Evolutionary conservation across 1,140 invertebrate genomes (phyloP).

Genomic region (Dufourea novaeangliae): DNA sequence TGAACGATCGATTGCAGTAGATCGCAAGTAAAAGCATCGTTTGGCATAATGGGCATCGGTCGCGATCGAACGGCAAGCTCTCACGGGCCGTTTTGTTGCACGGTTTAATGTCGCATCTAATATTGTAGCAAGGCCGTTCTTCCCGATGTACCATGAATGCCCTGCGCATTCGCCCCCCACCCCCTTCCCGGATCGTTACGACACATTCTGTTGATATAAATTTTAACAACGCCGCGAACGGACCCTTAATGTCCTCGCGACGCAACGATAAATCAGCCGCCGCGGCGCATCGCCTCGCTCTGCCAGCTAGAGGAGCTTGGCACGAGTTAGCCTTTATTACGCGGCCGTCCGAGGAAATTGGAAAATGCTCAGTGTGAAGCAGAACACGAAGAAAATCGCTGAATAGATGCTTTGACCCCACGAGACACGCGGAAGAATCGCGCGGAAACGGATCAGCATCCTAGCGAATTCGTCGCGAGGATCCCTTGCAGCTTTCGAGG

Average conservation of each 20-base stretch:
- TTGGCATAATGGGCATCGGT: slow-evolving; percentile 4
- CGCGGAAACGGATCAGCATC: not conserved
- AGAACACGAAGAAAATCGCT: not conserved
- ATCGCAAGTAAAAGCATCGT: slow-evolving; percentile 7
- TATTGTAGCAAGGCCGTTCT: slow-evolving; percentile 65
- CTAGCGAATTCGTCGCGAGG: not conserved
- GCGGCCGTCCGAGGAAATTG: slow-evolving; percentile 4
- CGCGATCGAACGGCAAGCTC: slow-evolving; percentile 14
- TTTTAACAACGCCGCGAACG: slow-evolving; percentile 43
- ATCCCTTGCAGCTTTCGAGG: not conserved
- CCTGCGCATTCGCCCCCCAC: no score
- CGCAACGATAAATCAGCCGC: slow-evolving; percentile 49
- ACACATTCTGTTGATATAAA: slow-evolving; percentile 46
- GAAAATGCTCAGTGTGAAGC: slow-evolving; percentile 22
- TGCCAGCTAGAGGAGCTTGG: slow-evolving; percentile 17
- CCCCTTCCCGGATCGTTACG: slow-evolving; percentile 48
- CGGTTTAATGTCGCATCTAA: slow-evolving; percentile 43
- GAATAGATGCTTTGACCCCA: not conserved
- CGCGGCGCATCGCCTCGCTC: slow-evolving; percentile 8
- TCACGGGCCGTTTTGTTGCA: slow-evolving; percentile 1
- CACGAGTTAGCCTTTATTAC: slow-evolving; percentile 36
- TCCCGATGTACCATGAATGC: slow-evolving; percentile 49
- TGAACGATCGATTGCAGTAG: not conserved
- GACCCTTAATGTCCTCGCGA: slow-evolving; percentile 45
- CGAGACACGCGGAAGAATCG: not conserved